Evolutionary conservation across 2,888 invertebrate species (phyloP).

Genomic region (Drosophila leonis): DNA sequence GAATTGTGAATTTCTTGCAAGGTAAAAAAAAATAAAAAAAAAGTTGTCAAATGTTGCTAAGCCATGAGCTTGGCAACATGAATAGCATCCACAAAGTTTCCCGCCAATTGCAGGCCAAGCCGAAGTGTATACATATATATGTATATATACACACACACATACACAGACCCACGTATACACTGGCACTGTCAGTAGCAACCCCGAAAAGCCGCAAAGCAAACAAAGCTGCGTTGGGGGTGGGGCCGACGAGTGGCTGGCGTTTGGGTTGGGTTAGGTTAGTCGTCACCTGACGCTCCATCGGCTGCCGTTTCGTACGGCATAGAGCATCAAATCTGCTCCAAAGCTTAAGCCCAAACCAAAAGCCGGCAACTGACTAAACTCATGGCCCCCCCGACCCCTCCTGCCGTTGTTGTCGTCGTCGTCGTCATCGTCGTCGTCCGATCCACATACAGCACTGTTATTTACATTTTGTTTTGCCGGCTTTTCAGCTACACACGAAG

Average conservation of each 20-base stretch:
- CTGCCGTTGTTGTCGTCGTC: neutral
- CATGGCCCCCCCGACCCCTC: neutral
- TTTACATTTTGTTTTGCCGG: conserved; percentile 82
- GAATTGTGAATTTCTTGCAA: neutral
- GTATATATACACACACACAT: conserved; percentile 31
- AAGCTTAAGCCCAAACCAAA: conserved; percentile 69
- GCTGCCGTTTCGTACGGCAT: conserved; percentile 49
- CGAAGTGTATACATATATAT: conserved; percentile 73
- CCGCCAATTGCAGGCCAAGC: conserved; percentile 81
- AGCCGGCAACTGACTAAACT: conserved; percentile 58
- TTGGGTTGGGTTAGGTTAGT: conserved; percentile 42
- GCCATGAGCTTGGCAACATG: conserved; percentile 23
- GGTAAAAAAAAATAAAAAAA: conserved; percentile 19
- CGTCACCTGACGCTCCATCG: conserved; percentile 59
- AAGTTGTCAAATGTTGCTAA: conserved; percentile 60
- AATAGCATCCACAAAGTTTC: conserved; percentile 78
- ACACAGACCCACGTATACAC: conserved; percentile 19
- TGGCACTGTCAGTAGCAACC: conserved; percentile 54
- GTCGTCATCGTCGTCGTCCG: neutral
- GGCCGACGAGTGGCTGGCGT: conserved; percentile 25
- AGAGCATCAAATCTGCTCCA: conserved; percentile 68
- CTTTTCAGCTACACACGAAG: conserved; percentile 54
- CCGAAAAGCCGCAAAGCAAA: conserved; percentile 76
- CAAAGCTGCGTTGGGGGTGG: conserved; percentile 24
- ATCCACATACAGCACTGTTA: conserved; percentile 56